These are phyloP conservation scores for Enteromius trimaculatus DNA, from an alignment of 2,797 vertebrate genomes.

Conservation along the genomic window DNA sequence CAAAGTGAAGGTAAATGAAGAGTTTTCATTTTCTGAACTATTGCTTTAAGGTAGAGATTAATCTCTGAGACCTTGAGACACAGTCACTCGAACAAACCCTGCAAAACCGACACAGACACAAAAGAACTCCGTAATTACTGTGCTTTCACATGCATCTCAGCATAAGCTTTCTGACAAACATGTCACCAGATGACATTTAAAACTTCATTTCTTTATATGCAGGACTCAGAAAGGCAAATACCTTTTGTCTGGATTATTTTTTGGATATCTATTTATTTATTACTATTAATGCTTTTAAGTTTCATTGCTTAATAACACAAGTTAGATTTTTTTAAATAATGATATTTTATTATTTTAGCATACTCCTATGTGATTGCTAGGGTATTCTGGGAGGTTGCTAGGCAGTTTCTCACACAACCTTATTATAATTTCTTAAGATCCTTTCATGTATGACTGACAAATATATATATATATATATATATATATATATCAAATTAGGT, in stretches of 20 bases:
- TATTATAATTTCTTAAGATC: not conserved
- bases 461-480: no score
- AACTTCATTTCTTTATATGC: not conserved
- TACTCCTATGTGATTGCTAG: not conserved
- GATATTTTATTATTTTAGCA: not conserved
- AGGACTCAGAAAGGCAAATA: not conserved
- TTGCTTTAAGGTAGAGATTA: not conserved
- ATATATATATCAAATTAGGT: not conserved
- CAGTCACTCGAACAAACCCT: not conserved
- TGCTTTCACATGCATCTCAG: not conserved
- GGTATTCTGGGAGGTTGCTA: no score
- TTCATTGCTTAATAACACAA: not conserved
- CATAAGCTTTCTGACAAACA: not conserved
- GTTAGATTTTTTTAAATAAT: not conserved
- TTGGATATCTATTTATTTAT: not conserved
- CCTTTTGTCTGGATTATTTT: not conserved
- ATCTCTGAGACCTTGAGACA: conserved; percentile 6
- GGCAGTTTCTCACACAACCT: not conserved
- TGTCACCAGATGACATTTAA: not conserved
- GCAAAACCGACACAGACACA: not conserved
- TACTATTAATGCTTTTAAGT: not conserved
- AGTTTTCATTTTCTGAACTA: not conserved
- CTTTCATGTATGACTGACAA: not conserved
- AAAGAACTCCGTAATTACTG: not conserved
- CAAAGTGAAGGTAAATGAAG: not conserved